Evolutionary conservation across 1,140 invertebrate genomes (phyloP).

Genomic region (Brachystomella parvula): DNA sequence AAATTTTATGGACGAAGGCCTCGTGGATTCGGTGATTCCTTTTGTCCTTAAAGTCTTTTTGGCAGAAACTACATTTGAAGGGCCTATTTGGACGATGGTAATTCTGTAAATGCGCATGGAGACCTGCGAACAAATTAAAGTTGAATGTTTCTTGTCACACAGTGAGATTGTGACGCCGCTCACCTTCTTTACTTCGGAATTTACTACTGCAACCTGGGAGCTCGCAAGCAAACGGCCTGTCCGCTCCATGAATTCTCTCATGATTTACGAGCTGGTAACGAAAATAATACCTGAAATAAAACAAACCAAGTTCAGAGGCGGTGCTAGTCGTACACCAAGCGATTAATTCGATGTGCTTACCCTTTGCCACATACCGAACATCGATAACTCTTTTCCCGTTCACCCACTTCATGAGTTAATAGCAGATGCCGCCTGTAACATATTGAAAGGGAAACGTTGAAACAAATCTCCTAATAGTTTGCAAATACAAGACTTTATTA

Average conservation of each 20-base stretch:
- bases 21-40: background rate
- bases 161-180: too few species aligned
- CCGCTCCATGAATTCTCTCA: background rate
- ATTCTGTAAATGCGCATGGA: background rate
- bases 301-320: background rate
- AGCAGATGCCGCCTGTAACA: background rate
- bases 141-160: too few species aligned
- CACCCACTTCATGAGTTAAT: background rate
- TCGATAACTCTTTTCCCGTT: background rate
- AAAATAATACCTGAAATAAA: slow-evolving; percentile 2
- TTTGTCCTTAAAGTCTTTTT: background rate
- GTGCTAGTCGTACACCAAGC: background rate
- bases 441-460: background rate
- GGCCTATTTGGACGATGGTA: background rate
- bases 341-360: background rate
- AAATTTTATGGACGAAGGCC: background rate
- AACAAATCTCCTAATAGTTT: background rate
- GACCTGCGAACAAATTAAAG: too few species aligned
- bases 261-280: background rate
- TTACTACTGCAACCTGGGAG: background rate
- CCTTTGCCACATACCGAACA: background rate
- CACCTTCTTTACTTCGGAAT: background rate
- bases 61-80: background rate
- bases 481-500: background rate
- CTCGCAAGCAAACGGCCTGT: background rate